These are phyloP conservation scores for Ailuropoda melanoleuca DNA, from an alignment of 2,113 vertebrate genomes.

Conservation along the genomic window DNA sequence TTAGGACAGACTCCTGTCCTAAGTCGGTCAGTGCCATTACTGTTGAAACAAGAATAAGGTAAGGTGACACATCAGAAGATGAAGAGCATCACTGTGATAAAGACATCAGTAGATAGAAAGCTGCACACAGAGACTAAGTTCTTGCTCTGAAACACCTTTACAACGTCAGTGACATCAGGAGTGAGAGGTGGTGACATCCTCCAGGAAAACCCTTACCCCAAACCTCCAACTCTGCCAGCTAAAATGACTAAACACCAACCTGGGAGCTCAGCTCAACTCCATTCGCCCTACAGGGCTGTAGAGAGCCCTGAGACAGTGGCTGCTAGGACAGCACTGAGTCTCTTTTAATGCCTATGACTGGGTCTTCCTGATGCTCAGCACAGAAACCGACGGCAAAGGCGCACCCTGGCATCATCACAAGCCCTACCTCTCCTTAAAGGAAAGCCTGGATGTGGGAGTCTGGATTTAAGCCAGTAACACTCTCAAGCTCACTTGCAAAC, in stretches of 20 bases:
- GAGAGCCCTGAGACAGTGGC: neutral
- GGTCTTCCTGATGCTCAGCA: neutral
- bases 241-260: neutral
- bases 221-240: neutral
- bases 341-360: neutral
- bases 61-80: neutral
- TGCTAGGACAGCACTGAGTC: neutral
- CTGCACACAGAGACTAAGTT: neutral
- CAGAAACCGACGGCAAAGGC: neutral
- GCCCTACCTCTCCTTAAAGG: neutral
- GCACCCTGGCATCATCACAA: neutral
- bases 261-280: neutral
- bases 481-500: neutral
- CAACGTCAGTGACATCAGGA: neutral
- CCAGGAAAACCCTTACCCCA: neutral
- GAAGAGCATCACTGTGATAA: neutral
- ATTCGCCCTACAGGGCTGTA: neutral
- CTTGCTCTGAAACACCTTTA: neutral
- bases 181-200: neutral
- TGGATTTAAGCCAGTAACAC: neutral
- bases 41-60: neutral
- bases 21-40: neutral
- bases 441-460: neutral
- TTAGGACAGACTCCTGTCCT: neutral
- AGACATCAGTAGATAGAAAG: neutral